Percentiles rank a stretch among this genome's conserved stretches.
phyloP scores from a whole-genome alignment of 2,113 vertebrate species.

The Lonchura striata region DNA sequence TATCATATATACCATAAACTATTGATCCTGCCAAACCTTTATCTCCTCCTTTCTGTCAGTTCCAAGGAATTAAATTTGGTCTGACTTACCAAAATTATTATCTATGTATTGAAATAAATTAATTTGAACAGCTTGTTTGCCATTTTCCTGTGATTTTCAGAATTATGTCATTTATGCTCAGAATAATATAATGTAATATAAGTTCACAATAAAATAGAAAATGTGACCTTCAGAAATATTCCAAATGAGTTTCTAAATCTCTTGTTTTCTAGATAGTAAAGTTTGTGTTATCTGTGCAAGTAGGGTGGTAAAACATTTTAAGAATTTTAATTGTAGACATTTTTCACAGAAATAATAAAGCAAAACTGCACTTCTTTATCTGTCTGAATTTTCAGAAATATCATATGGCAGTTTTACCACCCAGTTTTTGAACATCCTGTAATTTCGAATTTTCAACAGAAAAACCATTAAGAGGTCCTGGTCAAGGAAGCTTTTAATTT shows the following conservation, averaged over 20 bases:
- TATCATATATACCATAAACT: background rate
- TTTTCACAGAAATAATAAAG: constrained; percentile 21
- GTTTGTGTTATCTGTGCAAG: background rate
- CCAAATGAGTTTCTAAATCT: background rate
- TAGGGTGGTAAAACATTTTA: background rate
- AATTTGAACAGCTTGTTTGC: background rate
- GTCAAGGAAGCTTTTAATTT: constrained; percentile 18
- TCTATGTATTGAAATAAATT: background rate
- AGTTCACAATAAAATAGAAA: background rate
- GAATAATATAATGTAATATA: background rate
- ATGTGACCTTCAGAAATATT: background rate
- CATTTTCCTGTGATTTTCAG: background rate
- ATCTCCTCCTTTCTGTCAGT: background rate
- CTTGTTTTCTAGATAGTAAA: background rate
- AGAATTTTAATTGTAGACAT: constrained; percentile 1
- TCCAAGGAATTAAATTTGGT: background rate
- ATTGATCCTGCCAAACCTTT: background rate
- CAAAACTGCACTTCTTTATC: background rate
- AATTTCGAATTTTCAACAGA: background rate
- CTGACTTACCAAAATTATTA: background rate
- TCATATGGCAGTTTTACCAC: background rate
- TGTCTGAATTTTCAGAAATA: constrained; percentile 7
- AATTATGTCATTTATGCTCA: background rate
- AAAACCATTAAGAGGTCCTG: background rate
- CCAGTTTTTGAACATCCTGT: constrained; percentile 14